Evolutionary conservation across 1,140 invertebrate genomes (phyloP).

Genomic region (Musca vetustissima): DNA sequence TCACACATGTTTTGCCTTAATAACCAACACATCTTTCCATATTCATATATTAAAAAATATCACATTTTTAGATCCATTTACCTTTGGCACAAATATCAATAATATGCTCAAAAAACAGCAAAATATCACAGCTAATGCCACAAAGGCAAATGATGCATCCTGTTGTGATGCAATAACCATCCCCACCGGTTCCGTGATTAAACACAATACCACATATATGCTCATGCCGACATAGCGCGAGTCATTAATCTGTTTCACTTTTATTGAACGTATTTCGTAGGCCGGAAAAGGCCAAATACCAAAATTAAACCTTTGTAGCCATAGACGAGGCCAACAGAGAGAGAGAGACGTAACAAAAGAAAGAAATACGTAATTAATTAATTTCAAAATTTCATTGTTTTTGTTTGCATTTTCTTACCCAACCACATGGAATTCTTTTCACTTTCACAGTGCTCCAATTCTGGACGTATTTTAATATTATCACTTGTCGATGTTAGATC

Average conservation of each 20-base stretch:
- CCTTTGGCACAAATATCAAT: constrained; percentile 94
- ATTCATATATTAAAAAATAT: not conserved
- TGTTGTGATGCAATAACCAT: constrained; percentile 96
- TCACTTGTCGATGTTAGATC: constrained; percentile 81
- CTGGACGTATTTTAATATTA: constrained; percentile 91
- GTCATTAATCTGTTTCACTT: constrained; percentile 92
- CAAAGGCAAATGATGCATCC: constrained; percentile 96
- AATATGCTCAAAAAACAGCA: constrained; percentile 97
- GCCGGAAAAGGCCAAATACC: constrained; percentile 94
- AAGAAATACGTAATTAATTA: not conserved
- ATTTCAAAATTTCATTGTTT: not conserved
- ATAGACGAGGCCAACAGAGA: constrained; percentile 79
- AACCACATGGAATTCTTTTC: constrained; percentile 93
- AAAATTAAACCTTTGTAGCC: constrained; percentile 96
- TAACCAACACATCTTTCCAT: too few species aligned
- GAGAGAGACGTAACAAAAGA: too few species aligned
- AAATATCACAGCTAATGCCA: constrained; percentile 92
- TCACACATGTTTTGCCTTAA: too few species aligned
- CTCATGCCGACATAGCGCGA: constrained; percentile 98
- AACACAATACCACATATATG: constrained; percentile 96
- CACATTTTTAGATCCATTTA: constrained; percentile 48
- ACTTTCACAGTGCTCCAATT: constrained; percentile 95
- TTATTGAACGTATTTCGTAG: constrained; percentile 96
- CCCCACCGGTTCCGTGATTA: constrained; percentile 96
- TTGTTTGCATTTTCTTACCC: constrained; percentile 63